A percentile compares a stretch with the other conserved stretches of the same genome.
phyloP scores from a whole-genome alignment of 2,888 invertebrate species.

The Epinotia ramella region DNA sequence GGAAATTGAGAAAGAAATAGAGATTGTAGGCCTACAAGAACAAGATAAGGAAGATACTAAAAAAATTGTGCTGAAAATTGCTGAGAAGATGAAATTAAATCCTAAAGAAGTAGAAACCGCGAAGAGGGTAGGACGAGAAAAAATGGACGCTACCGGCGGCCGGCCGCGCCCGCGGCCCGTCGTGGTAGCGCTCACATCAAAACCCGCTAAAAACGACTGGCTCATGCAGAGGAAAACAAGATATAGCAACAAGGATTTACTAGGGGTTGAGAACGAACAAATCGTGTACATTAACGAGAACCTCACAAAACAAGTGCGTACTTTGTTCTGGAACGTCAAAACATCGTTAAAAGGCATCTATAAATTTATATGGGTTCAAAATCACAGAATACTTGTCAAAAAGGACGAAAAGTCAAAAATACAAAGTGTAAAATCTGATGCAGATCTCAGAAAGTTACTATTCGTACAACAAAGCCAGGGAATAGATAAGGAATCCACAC shows the following conservation, averaged over 20 bases:
- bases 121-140: slow-evolving; percentile 13
- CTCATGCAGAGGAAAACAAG: slow-evolving; percentile 1
- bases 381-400: not conserved
- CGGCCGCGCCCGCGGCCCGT: slow-evolving; percentile 4
- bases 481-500: slow-evolving; percentile 1
- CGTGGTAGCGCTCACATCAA: not conserved
- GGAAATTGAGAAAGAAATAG: slow-evolving; percentile 3
- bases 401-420: slow-evolving; percentile 2
- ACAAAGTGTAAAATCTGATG: not conserved
- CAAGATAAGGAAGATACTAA: not conserved
- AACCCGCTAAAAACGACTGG: not conserved
- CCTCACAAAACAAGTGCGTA: not conserved
- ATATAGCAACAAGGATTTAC: not conserved
- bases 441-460: not conserved
- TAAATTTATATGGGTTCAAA: slow-evolving; percentile 6
- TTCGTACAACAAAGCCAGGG: not conserved
- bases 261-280: not conserved
- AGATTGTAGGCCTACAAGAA: not conserved
- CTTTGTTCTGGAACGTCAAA: slow-evolving; percentile 2
- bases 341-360: not conserved
- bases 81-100: not conserved
- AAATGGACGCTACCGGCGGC: not conserved
- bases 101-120: not conserved
- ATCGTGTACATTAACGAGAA: not conserved
- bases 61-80: not conserved